phyloP scores from a whole-genome alignment of 1,140 invertebrate species.

The Drosophila ohnishii region DNA sequence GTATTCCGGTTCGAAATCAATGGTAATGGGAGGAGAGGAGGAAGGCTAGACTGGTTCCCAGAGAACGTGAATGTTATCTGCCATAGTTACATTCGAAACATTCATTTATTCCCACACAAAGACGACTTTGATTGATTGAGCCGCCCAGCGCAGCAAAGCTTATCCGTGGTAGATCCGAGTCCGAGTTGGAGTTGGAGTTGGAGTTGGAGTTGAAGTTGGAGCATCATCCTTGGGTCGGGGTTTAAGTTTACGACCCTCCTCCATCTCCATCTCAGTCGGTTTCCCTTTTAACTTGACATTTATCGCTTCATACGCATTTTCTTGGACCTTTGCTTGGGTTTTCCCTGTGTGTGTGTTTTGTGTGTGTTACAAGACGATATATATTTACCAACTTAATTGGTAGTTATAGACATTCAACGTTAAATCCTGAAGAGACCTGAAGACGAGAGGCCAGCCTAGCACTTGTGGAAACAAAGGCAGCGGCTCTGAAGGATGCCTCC shows the following conservation, averaged over 20 bases:
- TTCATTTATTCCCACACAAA: constrained; percentile 47
- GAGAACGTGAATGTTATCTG: constrained; percentile 59
- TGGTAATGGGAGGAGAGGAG: not conserved
- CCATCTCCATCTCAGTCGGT: constrained; percentile 5
- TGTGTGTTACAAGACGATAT: constrained; percentile 60
- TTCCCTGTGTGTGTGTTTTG: constrained; percentile 1
- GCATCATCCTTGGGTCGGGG: constrained; percentile 1
- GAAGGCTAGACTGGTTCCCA: not conserved
- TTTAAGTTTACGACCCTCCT: constrained; percentile 38
- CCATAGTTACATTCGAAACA: constrained; percentile 44
- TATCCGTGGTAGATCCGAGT: constrained; percentile 5
- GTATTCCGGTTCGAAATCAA: constrained; percentile 40
- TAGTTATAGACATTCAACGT: constrained; percentile 70
- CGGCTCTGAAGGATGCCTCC: constrained; percentile 9
- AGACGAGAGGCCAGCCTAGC: not conserved
- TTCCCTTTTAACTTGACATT: constrained; percentile 72
- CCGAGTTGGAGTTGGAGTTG: not conserved
- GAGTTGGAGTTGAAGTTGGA: not conserved
- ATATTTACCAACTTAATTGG: constrained; percentile 76
- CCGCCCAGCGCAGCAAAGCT: constrained; percentile 16
- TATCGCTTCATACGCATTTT: constrained; percentile 72
- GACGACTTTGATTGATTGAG: constrained; percentile 75
- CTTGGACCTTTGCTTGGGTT: constrained; percentile 10
- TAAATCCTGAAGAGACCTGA: constrained; percentile 18
- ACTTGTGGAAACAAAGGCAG: constrained; percentile 27